Conservation (phyloP, 2,888 invertebrate genomes). For the Cephus spinipes region DNA sequence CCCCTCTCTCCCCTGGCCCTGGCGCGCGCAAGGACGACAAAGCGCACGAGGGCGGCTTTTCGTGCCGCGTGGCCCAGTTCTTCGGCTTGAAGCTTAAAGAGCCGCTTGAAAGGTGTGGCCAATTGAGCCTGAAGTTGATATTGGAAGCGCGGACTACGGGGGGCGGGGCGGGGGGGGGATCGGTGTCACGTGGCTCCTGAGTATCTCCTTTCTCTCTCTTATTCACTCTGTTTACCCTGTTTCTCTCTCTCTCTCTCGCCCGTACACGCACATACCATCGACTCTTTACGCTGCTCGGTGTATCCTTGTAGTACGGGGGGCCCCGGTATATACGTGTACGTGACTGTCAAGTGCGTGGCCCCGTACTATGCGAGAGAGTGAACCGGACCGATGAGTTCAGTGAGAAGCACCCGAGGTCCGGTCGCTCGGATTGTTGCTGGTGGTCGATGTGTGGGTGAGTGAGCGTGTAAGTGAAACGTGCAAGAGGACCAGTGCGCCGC, state of each 20-base stretch:
- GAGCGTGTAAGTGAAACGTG: not conserved
- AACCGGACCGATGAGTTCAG: not conserved
- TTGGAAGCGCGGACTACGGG: not conserved
- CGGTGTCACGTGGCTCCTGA: not conserved
- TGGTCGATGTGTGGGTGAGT: not conserved
- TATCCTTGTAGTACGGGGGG: not conserved
- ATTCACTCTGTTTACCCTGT: not conserved
- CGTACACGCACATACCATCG: not conserved
- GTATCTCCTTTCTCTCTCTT: not conserved
- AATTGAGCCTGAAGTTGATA: not conserved
- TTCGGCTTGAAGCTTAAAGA: not conserved
- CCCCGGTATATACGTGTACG: not conserved
- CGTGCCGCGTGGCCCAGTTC: not conserved
- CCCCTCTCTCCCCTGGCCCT: conserved; percentile 17
- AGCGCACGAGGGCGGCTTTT: not conserved
- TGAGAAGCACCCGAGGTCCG: not conserved
- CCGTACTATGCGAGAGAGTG: not conserved
- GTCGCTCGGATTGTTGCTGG: not conserved
- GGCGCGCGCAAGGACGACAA: conserved; percentile 4
- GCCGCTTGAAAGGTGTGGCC: conserved; percentile 5
- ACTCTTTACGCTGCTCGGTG: not conserved
- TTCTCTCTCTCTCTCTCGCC: not conserved
- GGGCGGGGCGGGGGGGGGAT: not conserved
- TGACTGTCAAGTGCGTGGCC: not conserved
- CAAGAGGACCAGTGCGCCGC: not conserved